Evolutionary conservation across 2,888 invertebrate genomes (phyloP), one percentile per base, ranked within the genome.

Genomic region (Eupithecia vulgata): DNA sequence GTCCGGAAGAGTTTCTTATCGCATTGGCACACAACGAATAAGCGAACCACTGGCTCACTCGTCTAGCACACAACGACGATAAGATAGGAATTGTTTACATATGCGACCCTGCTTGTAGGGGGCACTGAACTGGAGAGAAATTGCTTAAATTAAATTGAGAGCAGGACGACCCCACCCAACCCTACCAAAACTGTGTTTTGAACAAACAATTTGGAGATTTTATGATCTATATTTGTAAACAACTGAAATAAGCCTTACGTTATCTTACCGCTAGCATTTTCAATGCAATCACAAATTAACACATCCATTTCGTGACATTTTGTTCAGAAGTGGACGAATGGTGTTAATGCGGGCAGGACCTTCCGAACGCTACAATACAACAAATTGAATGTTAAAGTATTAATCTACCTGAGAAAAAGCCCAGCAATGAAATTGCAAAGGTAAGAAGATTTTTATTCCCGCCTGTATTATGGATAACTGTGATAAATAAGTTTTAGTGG

Each of bases 1-100:
- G 62, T 42, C 74, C 52, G 72, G 72, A 72, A 69, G 67, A 75
- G 69, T 74, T 71, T 64, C 67, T 69, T 74, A 74, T 74, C 74
- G 69, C 68, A 42, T 69, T 71, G 57, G 72, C 69, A 42, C 67
- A 71, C 62, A 72, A 67, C 66, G 25, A 69, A 57, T 45, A 40
- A 37, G 37, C 57, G 62, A 34, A 67, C 62, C 71, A 69, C 65
- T 67, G 66, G 68, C 65, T 57, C 67, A 74, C 37, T 61, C 67
- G 17, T 45, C 35, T 61, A 21, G 21, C 42, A 62, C 13, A 62
- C 61, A 62, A 35, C 45, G 37, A 1, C 30, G 69, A 62, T 69
- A 69, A 62, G 69, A 68, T 68, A 68, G 30, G 25, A 30, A 42
- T 68, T 68, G 68, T 68, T 68, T 68, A 68, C 59, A 59, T 61